Conservation (phyloP, 2,113 vertebrate species). For the Hypanus sabinus region DNA sequence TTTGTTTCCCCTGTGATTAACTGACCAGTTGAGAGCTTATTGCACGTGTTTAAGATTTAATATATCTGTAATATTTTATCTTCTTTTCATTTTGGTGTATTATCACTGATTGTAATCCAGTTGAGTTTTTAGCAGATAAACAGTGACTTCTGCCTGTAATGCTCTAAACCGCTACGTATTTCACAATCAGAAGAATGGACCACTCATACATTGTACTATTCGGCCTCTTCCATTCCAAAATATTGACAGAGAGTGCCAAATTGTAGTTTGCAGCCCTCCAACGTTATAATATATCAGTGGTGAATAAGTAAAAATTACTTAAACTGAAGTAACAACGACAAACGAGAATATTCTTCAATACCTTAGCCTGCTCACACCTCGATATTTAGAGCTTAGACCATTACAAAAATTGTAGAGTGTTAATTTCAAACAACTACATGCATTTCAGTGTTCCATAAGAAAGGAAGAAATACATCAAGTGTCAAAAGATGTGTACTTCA, state of each 20-base stretch:
- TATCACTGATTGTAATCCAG: not conserved
- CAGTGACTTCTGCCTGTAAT: too few species aligned
- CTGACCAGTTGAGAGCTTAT: not conserved
- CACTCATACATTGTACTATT: not conserved
- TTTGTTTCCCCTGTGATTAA: not conserved
- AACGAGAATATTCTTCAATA: not conserved
- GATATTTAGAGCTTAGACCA: not conserved
- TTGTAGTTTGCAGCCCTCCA: not conserved
- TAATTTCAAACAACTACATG: not conserved
- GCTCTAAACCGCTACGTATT: not conserved
- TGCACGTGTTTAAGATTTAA: not conserved
- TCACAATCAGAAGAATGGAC: not conserved
- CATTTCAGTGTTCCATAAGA: not conserved
- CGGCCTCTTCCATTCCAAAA: not conserved
- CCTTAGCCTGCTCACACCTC: not conserved
- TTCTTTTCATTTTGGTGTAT: not conserved
- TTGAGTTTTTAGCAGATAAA: not conserved
- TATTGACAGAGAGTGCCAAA: not conserved
- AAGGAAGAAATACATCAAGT: slow-evolving; percentile 26
- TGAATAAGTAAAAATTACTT: not conserved
- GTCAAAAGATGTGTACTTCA: slow-evolving; percentile 27
- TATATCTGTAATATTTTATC: not conserved
- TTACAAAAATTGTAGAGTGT: not conserved
- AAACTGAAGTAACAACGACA: not conserved
- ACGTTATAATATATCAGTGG: not conserved